Evolutionary conservation across 2,888 invertebrate genomes (phyloP), one percentile per base, ranked within the genome.

Genomic region (Brachylomia viminalis): DNA sequence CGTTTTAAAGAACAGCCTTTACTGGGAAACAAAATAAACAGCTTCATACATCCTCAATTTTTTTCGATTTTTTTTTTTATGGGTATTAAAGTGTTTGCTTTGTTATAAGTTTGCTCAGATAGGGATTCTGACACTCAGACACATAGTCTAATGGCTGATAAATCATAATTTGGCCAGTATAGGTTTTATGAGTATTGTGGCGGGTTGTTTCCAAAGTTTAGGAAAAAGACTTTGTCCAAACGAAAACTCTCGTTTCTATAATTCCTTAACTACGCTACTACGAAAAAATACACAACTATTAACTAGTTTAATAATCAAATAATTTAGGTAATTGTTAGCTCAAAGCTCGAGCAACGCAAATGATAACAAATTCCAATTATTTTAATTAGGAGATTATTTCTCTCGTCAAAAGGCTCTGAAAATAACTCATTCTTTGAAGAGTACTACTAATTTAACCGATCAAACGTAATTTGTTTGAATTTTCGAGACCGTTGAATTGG

Each of bases 1-100:
- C 74, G 75, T 77, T 87, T 86, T 84, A 82, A 86, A 87, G 64
- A 79, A 77, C 74, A 87, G 58, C 75, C 75, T 86, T 86, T 79
- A 62, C 76, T 75, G 64, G 56, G 69, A 75, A 71, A 78, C 62
- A 72, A 83, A 79, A 80, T 80, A 85, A 76, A 82, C 38, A 75
- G 65, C 79, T 71, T 72, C 45, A 75, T 85, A 72, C 56, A 69
- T 58, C 17, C 45, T 38, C 13, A 82, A n/a, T n/a, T n/a, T n/a
- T n/a, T n/a, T n/a, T n/a, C n/a, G n/a, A n/a, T n/a, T n/a, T n/a
- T n/a, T n/a, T n/a, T n/a, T n/a, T n/a, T n/a, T n/a, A n/a, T n/a
- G n/a, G 3, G 33, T 56, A 42, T 78, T 20, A 66, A 84, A 64
- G 13, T 61, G 42, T 66, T 58, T 66, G 61, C 62, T 58, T 68